phyloP scores from a whole-genome alignment of 1,140 invertebrate species.

The Stegodyphus mimosarum region DNA sequence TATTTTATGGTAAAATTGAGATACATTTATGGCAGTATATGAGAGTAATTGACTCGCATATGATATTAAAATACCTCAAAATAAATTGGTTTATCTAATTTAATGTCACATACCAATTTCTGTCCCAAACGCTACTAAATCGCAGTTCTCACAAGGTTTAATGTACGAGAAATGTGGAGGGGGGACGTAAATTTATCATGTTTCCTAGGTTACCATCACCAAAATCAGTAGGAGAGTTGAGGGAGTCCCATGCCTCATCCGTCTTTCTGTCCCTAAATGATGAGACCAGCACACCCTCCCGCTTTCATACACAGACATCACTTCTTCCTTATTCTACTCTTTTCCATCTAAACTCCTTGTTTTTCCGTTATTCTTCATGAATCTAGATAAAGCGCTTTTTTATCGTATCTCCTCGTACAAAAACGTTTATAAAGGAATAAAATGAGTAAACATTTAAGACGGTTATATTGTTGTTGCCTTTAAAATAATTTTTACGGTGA shows the following conservation, averaged over 20 bases:
- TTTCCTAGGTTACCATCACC: conserved; percentile 50
- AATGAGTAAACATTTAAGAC: too few relatives aligned
- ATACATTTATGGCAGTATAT: too few relatives aligned
- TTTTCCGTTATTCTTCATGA: background rate
- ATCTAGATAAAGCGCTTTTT: background rate
- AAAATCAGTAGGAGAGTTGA: conserved; percentile 49
- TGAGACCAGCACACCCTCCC: conserved; percentile 6
- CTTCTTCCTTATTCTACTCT: background rate
- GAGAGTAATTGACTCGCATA: too few relatives aligned
- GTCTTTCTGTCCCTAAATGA: conserved; percentile 46
- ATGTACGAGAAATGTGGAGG: background rate
- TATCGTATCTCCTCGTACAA: background rate
- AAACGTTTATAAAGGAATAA: too few relatives aligned
- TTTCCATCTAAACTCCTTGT: background rate
- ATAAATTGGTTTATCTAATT: too few relatives aligned
- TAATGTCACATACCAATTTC: background rate
- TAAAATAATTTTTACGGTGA: too few relatives aligned
- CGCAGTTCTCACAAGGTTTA: background rate
- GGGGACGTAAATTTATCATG: conserved; percentile 46
- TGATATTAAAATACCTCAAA: too few relatives aligned
- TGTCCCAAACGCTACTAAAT: background rate
- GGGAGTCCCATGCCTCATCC: conserved; percentile 51
- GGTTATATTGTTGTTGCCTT: too few relatives aligned
- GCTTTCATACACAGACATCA: background rate
- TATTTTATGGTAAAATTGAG: too few relatives aligned